phyloP scores from a whole-genome alignment of 2,113 vertebrate genomes.

The Loxodonta africana region DNA sequence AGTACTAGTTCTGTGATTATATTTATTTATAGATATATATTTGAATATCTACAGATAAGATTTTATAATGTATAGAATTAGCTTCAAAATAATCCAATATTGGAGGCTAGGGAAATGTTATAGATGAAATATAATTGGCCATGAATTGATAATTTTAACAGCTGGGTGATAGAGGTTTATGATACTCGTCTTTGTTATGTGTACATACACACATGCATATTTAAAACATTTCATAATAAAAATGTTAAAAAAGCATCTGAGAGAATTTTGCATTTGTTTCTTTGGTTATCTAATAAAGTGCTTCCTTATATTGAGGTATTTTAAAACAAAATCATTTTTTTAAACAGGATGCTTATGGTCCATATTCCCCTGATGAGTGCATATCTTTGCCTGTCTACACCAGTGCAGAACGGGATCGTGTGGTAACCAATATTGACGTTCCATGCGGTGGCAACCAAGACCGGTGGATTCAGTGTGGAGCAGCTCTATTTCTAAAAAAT shows the following conservation, averaged over 20 bases:
- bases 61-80: background rate
- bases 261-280: background rate
- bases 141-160: background rate
- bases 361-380: slow-evolving; percentile 92
- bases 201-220: background rate
- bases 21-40: background rate
- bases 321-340: slow-evolving; percentile 36
- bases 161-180: background rate
- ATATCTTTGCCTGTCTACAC: slow-evolving; percentile 96
- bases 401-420: slow-evolving; percentile 93
- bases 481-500: slow-evolving; percentile 96
- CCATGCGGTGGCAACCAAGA: slow-evolving; percentile 93
- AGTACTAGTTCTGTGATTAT: background rate
- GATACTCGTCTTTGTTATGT: background rate
- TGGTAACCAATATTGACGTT: slow-evolving; percentile 95
- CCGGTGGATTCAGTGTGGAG: slow-evolving; percentile 97
- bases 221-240: slow-evolving; percentile 34
- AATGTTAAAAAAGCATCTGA: background rate
- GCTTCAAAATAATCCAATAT: background rate
- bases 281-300: background rate
- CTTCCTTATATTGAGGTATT: background rate
- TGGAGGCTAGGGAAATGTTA: background rate
- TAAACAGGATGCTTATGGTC: slow-evolving; percentile 89
- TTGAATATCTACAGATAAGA: background rate
- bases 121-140: background rate